Base-by-base conservation (phyloP, 2,888 invertebrate species). In the Diarsia brunnea region DNA sequence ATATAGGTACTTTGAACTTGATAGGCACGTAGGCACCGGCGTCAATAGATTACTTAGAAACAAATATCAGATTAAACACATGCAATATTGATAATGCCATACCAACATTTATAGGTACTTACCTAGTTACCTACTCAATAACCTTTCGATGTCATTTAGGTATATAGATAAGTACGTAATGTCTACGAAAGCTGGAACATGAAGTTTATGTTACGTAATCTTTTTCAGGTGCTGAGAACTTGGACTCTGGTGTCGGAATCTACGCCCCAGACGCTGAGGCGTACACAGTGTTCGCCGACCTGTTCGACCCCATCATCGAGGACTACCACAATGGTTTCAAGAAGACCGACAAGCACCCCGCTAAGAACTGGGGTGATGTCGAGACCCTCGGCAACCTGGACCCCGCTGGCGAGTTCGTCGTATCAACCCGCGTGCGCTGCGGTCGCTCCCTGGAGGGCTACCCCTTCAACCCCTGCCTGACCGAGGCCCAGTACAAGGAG, bases 231-330 rank as follows among this genome's bases (percentile, higher is more conserved):
- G 97, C 99, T 93, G 99, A 99, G 97, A 99, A 99, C 96, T 98
- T 98, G 95, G 99, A 99, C 97, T 99, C 99, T 86, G 99, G 99
- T 91, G 98, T 99, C 85, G 99, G 99, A 94, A 98, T 99, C 97
- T 99, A 99, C 94, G 99, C 99, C 78, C 99, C 99, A 79, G 99
- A 99, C 95, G 99, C 99, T 84, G 99, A 99, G 96, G 95, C 99
- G 74, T 99, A 99, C 97, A 98, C 98, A 89, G 97, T 98, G 75
- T 99, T 99, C 95, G 97, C 98, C 84, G 98, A 98, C 76, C 97
- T 99, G 88, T 99, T 99, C 96, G 99, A 99, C 97, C 99, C 99
- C 95, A 98, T 99, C 97, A 99, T 99, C 95, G 99, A 99, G 94
- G 99, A 99, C 94, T 99, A 99, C 97, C 99, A 99, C 97, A 97